Conservation (phyloP, 2,888 invertebrate genomes). For the Lumbricus terrestris region DNA sequence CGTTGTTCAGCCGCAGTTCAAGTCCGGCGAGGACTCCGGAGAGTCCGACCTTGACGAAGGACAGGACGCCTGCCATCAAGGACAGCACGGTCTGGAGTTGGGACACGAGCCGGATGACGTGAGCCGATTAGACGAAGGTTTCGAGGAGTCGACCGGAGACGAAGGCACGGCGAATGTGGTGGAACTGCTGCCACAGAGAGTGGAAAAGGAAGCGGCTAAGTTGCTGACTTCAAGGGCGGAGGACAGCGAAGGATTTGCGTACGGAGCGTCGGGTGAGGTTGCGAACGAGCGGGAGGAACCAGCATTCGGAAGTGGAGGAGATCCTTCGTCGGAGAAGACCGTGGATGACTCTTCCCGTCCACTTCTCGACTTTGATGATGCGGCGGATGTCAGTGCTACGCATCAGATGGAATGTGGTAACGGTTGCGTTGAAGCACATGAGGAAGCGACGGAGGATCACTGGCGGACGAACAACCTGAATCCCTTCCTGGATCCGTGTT, state of each 20-base stretch:
- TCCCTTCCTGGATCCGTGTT: not conserved
- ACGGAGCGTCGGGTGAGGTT: not conserved
- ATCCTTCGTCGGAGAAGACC: not conserved
- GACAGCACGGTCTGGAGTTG: not conserved
- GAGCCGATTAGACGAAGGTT: not conserved
- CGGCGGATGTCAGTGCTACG: not conserved
- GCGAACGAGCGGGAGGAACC: not conserved
- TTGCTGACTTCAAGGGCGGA: not conserved
- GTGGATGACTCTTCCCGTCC: not conserved
- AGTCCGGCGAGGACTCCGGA: not conserved
- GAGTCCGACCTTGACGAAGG: conserved; percentile 6
- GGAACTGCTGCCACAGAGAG: not conserved
- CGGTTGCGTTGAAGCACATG: not conserved
- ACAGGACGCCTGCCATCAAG: not conserved
- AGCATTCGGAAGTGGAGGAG: not conserved
- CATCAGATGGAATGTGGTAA: not conserved
- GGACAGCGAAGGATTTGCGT: not conserved
- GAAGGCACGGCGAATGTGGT: not conserved
- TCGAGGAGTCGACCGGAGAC: not conserved
- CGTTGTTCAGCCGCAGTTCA: not conserved
- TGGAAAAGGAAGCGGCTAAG: not conserved
- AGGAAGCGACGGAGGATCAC: not conserved
- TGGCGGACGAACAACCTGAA: not conserved
- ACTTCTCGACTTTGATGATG: not conserved
- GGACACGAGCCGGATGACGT: not conserved